phyloP scores from a whole-genome alignment of 2,888 invertebrate genomes.

The Rugalucina vietnamica region DNA sequence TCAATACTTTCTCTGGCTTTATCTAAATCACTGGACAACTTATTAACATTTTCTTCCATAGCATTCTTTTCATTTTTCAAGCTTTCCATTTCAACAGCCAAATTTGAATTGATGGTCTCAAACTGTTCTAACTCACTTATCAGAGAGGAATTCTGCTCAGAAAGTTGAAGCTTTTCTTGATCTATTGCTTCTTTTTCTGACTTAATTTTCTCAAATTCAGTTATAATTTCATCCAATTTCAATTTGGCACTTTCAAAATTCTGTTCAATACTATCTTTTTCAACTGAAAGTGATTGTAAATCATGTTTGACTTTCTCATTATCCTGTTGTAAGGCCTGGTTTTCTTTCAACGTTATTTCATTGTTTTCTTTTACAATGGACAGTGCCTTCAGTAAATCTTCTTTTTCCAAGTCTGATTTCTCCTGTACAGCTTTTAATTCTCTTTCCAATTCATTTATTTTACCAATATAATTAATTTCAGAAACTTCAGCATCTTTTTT shows the following conservation, averaged over 20 bases:
- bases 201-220: not conserved
- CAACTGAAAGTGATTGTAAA: not conserved
- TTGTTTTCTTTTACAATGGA: constrained; percentile 8
- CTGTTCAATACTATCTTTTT: not conserved
- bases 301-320: constrained; percentile 5
- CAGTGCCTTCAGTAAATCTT: not conserved
- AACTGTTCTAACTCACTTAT: constrained; percentile 3
- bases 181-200: not conserved
- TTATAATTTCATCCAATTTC: constrained; percentile 1
- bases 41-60: not conserved
- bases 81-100: constrained; percentile 6
- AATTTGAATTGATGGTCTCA: constrained; percentile 2
- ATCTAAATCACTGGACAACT: not conserved
- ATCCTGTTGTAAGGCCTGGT: not conserved
- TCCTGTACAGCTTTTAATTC: constrained; percentile 5
- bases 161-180: constrained; percentile 12
- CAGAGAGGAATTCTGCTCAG: constrained; percentile 1
- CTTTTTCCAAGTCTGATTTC: not conserved
- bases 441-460: constrained; percentile 28
- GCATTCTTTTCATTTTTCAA: constrained; percentile 16
- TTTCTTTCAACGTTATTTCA: constrained; percentile 14
- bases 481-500: not conserved
- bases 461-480: not conserved
- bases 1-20: constrained; percentile 11
- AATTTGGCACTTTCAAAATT: not conserved